phyloP scores from a whole-genome alignment of 1,140 invertebrate species.

The Mylabris phalerata region DNA sequence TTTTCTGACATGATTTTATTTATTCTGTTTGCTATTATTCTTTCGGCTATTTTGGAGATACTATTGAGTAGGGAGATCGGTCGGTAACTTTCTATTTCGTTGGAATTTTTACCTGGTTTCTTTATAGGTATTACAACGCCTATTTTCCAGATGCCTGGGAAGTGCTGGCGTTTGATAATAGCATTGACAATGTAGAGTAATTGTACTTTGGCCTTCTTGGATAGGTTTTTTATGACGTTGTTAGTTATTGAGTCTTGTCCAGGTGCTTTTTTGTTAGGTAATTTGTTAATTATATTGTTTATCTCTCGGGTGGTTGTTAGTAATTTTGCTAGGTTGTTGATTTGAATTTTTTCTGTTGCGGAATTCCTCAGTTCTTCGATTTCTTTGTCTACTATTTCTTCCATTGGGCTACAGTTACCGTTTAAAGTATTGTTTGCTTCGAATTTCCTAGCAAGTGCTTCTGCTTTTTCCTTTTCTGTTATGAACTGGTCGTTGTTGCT shows the following conservation, averaged over 20 bases:
- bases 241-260: background rate
- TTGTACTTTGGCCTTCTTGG: background rate
- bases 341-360: too few species aligned
- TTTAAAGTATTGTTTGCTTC: too few species aligned
- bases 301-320: too few species aligned
- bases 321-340: too few species aligned
- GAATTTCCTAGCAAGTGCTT: too few species aligned
- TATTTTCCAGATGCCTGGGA: background rate
- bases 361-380: too few species aligned
- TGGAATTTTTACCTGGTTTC: conserved; percentile 38
- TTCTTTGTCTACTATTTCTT: too few species aligned
- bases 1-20: background rate
- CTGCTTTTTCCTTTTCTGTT: too few species aligned
- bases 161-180: background rate
- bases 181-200: background rate
- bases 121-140: conserved; percentile 20
- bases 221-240: background rate
- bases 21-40: conserved; percentile 8
- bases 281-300: too few species aligned
- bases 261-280: background rate
- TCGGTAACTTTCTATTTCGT: conserved; percentile 23
- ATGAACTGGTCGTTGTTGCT: too few species aligned
- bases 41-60: conserved; percentile 34
- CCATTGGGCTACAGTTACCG: too few species aligned
- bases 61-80: conserved; percentile 36